Conservation (phyloP, 2,113 vertebrate genomes). For the Hippocampus guttulatus region DNA sequence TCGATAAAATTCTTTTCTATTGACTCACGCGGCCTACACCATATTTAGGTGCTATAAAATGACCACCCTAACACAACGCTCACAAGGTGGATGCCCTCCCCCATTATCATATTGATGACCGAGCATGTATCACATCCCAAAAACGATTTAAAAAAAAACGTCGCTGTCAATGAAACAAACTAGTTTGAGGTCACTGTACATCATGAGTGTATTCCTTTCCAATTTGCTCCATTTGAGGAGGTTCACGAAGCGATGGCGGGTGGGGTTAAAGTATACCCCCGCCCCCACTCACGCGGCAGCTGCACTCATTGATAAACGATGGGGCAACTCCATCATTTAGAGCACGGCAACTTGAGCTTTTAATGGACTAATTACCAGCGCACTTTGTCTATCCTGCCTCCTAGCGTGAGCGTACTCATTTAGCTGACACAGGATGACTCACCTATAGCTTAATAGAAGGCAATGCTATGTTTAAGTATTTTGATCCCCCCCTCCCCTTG, state of each 20-base stretch:
- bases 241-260: background rate
- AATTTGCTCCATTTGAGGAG: slow-evolving; percentile 3
- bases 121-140: background rate
- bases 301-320: background rate
- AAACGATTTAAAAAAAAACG: no score
- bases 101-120: background rate
- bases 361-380: slow-evolving; percentile 20
- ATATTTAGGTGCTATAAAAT: background rate
- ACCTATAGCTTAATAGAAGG: background rate
- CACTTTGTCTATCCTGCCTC: background rate
- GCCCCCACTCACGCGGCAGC: background rate
- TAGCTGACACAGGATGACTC: background rate
- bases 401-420: slow-evolving; percentile 1
- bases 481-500: background rate
- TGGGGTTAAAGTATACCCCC: background rate
- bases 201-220: background rate
- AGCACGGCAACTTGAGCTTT: slow-evolving; percentile 12
- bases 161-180: background rate
- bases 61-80: background rate
- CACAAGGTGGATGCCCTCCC: background rate
- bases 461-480: background rate
- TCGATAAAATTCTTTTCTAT: background rate
- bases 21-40: background rate
- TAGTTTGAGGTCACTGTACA: background rate
- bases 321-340: slow-evolving; percentile 2